phyloP scores from a whole-genome alignment of 2,113 vertebrate genomes.

The Gymnogyps californianus region DNA sequence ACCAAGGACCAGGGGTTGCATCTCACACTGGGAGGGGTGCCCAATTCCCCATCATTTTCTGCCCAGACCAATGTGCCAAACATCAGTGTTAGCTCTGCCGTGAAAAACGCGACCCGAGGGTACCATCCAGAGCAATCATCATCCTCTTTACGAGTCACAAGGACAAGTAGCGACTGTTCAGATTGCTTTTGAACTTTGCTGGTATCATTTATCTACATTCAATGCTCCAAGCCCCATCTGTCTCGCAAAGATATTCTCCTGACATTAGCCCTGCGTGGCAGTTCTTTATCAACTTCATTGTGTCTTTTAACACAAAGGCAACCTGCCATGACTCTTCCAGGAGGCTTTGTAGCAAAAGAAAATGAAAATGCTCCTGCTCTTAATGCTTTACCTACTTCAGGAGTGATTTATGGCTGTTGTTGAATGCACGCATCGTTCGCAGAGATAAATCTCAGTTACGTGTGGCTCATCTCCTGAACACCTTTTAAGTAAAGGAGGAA shows the following conservation, averaged over 20 bases:
- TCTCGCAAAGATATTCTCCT: background rate
- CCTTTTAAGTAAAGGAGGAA: background rate
- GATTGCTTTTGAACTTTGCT: background rate
- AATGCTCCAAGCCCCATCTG: background rate
- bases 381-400: background rate
- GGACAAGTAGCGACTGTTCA: background rate
- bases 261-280: background rate
- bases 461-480: background rate
- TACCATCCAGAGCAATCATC: background rate
- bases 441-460: background rate
- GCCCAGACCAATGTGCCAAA: background rate
- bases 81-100: background rate
- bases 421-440: rapidly evolving
- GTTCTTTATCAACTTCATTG: background rate
- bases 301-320: conserved; percentile 21
- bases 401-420: conserved; percentile 7
- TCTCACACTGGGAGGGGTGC: background rate
- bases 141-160: background rate
- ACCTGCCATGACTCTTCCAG: background rate
- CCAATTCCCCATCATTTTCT: background rate
- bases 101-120: background rate
- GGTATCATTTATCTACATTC: background rate
- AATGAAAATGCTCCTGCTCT: background rate
- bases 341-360: background rate
- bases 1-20: background rate